Evolutionary conservation across 1,140 invertebrate genomes (phyloP).

Genomic region (Drosophila busckii): DNA sequence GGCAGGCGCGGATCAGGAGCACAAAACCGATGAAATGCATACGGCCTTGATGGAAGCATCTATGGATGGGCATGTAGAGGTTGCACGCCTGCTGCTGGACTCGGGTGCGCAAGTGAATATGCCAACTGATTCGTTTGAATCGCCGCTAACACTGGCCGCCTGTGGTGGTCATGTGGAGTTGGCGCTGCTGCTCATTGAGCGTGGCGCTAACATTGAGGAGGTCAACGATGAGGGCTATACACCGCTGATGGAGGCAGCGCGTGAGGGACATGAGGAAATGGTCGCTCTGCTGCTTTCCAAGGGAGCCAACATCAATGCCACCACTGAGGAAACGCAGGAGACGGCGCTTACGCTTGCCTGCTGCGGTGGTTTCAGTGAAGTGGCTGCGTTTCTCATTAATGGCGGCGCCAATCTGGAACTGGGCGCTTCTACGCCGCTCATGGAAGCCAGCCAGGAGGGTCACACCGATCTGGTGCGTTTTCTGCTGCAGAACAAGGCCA

Average conservation of each 20-base stretch:
- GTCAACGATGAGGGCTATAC: conserved; percentile 99
- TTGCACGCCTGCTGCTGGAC: conserved; percentile 93
- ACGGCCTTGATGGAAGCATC: conserved; percentile 99
- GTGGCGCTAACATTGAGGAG: conserved; percentile 99
- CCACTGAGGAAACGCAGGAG: conserved; percentile 99
- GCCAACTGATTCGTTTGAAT: conserved; percentile 99
- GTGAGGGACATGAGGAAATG: conserved; percentile 99
- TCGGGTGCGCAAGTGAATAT: conserved; percentile 99
- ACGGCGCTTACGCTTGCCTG: conserved; percentile 97
- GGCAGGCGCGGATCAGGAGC: conserved; percentile 96
- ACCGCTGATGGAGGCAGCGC: conserved; percentile 98
- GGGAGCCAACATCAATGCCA: conserved; percentile 98
- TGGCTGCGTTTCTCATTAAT: conserved; percentile 97
- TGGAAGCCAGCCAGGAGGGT: conserved; percentile 99
- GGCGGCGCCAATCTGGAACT: conserved; percentile 97
- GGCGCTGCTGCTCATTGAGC: conserved; percentile 95
- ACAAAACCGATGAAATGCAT: conserved; percentile 99
- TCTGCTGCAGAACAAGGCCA: conserved; percentile 90
- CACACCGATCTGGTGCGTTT: conserved; percentile 96
- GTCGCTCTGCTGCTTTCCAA: conserved; percentile 95
- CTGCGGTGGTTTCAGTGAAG: conserved; percentile 97
- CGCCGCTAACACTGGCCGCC: conserved; percentile 97
- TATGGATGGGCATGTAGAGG: conserved; percentile 99
- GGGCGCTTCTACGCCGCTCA: conserved; percentile 97
- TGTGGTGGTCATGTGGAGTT: conserved; percentile 99